Evolutionary conservation across 2,797 vertebrate genomes (phyloP), one percentile per base, ranked within the genome.

Genomic region (Onychomys arenicola): DNA sequence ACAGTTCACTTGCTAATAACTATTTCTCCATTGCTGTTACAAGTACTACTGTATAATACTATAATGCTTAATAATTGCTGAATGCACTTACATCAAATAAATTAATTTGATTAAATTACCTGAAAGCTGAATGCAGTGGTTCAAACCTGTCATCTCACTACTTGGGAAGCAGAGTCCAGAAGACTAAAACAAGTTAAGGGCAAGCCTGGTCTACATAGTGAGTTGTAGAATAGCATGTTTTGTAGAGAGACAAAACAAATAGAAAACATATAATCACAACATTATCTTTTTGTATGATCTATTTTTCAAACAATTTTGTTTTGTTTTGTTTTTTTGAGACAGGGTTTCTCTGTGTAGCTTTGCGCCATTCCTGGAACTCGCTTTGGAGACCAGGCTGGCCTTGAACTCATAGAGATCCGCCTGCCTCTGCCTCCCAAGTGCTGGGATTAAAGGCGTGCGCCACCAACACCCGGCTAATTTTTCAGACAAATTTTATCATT

Each of bases 11-110:
- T 57, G 17, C 32, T 81, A 81, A 37, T 34, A 69, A 16, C 12
- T 23, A 19, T 80, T 80, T 69, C 23, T 90, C 12, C 78, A 1
- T 67, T 92, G n/a, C 11, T 82, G 59, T 57, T 76, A 21, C 5
- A 83, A 8, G n/a, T 29, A 86, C 3, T 91, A 14, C 75, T 13
- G 14, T 13, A 29, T 2, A 75, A 61, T 23, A 75, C 25, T 13
- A 77, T 3, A 69, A 16, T 2, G 37, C 90, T 85, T 78, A 96
- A 69, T 63, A 52, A 57, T 17, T 73, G 14, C 19, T 87, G 9
- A 85, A 75, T 65, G 3, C 0, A 89, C 69, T 91, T 82, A 27
- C 32, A 90, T 55, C 80, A 93, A 80, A 85, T 84, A 90, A 93
- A 80, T 10, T 89, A 86, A 93, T 57, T 76, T 10, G 84, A 78